Evolutionary conservation across 2,113 vertebrate species (phyloP), one percentile per base, ranked within the genome.

Genomic region (Scatophagus argus): DNA sequence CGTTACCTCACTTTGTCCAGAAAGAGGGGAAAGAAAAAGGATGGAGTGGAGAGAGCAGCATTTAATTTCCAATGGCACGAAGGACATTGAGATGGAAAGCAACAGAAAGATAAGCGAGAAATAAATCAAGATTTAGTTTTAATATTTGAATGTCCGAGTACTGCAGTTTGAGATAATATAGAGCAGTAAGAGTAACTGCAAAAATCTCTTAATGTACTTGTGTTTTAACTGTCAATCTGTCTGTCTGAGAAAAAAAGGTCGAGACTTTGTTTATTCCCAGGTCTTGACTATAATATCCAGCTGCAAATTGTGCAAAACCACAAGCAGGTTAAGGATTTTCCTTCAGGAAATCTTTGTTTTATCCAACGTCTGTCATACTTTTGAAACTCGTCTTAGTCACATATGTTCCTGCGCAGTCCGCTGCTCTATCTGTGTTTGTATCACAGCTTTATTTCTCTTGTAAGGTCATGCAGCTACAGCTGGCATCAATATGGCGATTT

Each of bases 401-500:
- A 82, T 75, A 29, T 83, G 80, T 85, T 87, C 71, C 70, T 64
- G 66, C 10, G 7, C 66, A 59, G 61, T 71, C 72, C 54, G 52
- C 46, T 59, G 61, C 56, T 85, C 81, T 88, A 91, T 91, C 90
- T 91, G 73, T 87, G 86, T 91, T 91, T 91, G 87, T 90, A 89
- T 90, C 87, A 27, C 84, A 84, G 88, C 82, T 90, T 91, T 81
- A 83, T 86, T 85, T 86, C 87, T 89, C 86, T 82, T 87, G 87
- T 89, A 91, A 92, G 86, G 89, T 91, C 89, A 86, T 87, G 79
- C 80, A 89, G 88, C 90, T 90, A 88, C 93, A 94, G 92, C 93
- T 93, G 93, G 93, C 93, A 93, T 91, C 87, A 93, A 93, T 92
- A 92, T 94, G 91, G 87, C 82, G 56, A 58, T 75, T 84, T 82